A percentile compares a stretch with the other conserved stretches of the same genome.
Conservation (phyloP, 2,797 vertebrate genomes). For the Heliangelus exortis region DNA sequence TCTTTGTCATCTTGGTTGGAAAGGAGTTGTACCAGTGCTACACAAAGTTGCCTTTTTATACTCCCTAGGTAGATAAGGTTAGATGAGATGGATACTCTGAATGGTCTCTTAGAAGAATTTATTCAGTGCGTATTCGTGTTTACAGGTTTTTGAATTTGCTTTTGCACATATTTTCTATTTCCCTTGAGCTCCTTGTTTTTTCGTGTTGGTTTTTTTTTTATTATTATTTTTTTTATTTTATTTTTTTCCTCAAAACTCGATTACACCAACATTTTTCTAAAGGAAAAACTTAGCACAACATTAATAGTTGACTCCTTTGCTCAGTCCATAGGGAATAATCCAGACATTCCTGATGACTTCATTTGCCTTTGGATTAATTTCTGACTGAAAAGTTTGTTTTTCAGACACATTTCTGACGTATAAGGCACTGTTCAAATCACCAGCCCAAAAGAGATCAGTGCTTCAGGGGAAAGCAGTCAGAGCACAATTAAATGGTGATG, state of each 20-base stretch:
- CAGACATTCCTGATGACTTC: background rate
- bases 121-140: background rate
- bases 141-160: background rate
- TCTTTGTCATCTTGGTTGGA: background rate
- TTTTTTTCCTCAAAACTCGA: background rate
- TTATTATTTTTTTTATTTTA: no score
- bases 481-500: slow-evolving; percentile 33
- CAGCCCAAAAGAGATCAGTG: background rate
- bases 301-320: background rate
- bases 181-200: background rate
- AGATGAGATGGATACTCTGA: background rate
- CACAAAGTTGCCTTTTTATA: background rate
- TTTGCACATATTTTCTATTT: background rate
- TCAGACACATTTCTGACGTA: background rate
- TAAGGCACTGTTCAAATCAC: background rate
- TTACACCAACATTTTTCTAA: background rate
- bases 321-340: background rate
- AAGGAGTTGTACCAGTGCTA: background rate
- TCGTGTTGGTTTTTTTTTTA: background rate
- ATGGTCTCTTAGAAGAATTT: background rate
- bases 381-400: background rate
- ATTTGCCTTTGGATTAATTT: slow-evolving; percentile 30
- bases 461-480: background rate
- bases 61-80: background rate
- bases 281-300: background rate